Conservation (phyloP, 2,797 vertebrate genomes). For the Enteromius trimaculatus region DNA sequence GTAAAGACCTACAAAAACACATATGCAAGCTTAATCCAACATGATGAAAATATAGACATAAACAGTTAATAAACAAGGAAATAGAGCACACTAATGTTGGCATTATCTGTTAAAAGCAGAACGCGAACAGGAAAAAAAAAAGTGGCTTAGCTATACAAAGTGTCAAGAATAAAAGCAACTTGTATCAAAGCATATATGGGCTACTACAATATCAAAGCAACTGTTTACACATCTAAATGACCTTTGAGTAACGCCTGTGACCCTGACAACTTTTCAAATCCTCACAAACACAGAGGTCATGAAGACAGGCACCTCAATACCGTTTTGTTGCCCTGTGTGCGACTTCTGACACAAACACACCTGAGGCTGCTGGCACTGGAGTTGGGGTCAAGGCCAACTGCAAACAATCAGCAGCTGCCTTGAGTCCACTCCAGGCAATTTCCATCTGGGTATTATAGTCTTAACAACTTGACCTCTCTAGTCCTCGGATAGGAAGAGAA, state of each 20-base stretch:
- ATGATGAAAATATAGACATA: conserved; percentile 48
- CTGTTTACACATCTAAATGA: not conserved
- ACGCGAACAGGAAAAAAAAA: not conserved
- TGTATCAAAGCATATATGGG: not conserved
- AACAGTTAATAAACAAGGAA: conserved; percentile 18
- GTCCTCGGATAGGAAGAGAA: conserved; percentile 23
- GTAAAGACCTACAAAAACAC: conserved; percentile 56
- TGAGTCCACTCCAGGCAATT: conserved; percentile 24
- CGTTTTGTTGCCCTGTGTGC: not conserved
- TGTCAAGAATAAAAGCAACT: conserved; percentile 20
- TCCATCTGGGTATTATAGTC: conserved; percentile 49
- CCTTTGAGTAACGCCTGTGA: not conserved
- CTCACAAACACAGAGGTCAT: conserved; percentile 1
- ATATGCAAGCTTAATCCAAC: conserved; percentile 65
- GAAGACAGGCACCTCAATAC: conserved; percentile 19
- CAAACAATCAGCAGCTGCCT: conserved; percentile 52
- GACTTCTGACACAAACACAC: conserved; percentile 31
- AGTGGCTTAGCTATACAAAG: not conserved
- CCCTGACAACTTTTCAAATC: conserved; percentile 13
- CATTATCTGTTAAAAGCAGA: conserved; percentile 33
- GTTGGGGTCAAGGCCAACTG: conserved; percentile 21
- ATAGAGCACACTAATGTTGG: conserved; percentile 17
- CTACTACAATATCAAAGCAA: conserved; percentile 18
- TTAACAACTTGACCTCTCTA: conserved; percentile 50
- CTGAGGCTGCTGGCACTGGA: conserved; percentile 30